Conservation (phyloP, 1,140 invertebrate species). For the Heliconius hermathena region DNA sequence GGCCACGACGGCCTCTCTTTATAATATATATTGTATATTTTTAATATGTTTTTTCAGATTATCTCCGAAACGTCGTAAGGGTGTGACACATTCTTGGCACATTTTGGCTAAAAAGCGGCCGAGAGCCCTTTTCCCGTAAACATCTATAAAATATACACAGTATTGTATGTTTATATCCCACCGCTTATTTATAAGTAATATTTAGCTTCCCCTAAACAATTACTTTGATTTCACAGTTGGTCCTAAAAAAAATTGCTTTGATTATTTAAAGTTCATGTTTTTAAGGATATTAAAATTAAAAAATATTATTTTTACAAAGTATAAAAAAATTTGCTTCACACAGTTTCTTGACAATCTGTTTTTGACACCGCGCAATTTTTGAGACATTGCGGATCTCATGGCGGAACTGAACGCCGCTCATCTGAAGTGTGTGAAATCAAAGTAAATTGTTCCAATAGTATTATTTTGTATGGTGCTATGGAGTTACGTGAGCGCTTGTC, state of each 20-base stretch:
- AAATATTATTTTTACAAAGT: too few species aligned
- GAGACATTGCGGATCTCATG: too few species aligned
- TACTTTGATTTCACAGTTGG: slow-evolving; percentile 3
- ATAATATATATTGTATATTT: too few species aligned
- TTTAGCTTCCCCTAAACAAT: slow-evolving; percentile 34
- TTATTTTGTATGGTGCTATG: slow-evolving; percentile 40
- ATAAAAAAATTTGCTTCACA: too few species aligned
- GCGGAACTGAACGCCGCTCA: too few species aligned
- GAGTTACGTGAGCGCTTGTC: slow-evolving; percentile 3
- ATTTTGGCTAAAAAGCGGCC: slow-evolving; percentile 69
- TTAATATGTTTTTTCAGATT: slow-evolving; percentile 54
- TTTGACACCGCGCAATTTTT: too few species aligned
- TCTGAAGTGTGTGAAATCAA: neutral
- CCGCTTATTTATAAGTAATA: slow-evolving; percentile 61
- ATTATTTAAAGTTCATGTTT: too few species aligned
- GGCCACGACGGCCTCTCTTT: too few species aligned
- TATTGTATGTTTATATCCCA: slow-evolving; percentile 45
- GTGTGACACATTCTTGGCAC: slow-evolving; percentile 67
- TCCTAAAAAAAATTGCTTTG: neutral
- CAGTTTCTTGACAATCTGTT: too few species aligned
- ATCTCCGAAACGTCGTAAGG: slow-evolving; percentile 70
- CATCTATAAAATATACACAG: neutral
- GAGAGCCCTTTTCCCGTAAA: slow-evolving; percentile 67
- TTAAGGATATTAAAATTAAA: too few species aligned
- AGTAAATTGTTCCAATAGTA: slow-evolving; percentile 35